Evolutionary conservation across 2,888 invertebrate species (phyloP), one percentile per base, ranked within the genome.

Genomic region (Dynastes hyllus): DNA sequence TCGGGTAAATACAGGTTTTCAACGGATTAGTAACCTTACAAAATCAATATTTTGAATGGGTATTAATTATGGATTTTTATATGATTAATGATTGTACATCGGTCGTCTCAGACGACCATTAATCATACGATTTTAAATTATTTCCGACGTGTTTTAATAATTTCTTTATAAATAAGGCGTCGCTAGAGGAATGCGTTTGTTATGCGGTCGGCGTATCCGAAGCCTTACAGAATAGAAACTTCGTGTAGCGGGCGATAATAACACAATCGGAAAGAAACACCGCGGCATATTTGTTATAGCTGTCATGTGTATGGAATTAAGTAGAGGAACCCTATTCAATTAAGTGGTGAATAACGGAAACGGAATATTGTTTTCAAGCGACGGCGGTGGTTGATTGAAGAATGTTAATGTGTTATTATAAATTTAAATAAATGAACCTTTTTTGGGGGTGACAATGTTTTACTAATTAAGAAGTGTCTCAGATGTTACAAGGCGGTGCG

Each of bases 61-160:
- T 51, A 63, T 79, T 79, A 79, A 79, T 79, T 79, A 79, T 79
- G 63, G 76, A 76, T 76, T 79, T 79, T 79, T 79, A 58, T 27
- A 50, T 79, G 79, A 79, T 79, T 79, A 76, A 79, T 79, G 67
- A 77, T 61, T 61, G 63, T 75, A 40, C 45, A 61, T 13, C 58
- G 58, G 40, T 55, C 77, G 32, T 22, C 29, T 22, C n/a, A 63
- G 4, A 27, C 29, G n/a, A 61, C 5, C 77, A 69, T 77, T 77
- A 77, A 77, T 77, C 77, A 77, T 45, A 27, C 37, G 16, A 53
- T 67, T 77, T 77, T 69, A 61, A 58, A 69, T 77, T 67, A 69
- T 77, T 58, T 53, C 67, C 77, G 27, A 45, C 37, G 58, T 55
- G 61, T 77, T 77, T 77, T 77, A 77, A 77, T 77, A 55, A 77